phyloP scores from a whole-genome alignment of 1,140 invertebrate species.

The Galendromus occidentalis region DNA sequence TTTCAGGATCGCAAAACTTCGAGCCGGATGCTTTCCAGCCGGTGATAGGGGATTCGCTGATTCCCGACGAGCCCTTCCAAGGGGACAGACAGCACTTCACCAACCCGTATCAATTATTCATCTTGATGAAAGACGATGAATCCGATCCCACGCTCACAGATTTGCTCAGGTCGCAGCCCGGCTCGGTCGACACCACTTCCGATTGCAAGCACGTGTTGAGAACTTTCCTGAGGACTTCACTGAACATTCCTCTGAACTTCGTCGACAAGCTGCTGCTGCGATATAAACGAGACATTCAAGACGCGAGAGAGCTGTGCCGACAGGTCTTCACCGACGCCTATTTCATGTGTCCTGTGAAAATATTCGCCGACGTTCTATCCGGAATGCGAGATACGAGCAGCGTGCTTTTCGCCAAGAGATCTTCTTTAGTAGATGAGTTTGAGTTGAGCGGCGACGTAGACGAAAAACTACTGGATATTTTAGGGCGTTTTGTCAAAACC shows the following conservation, averaged over 20 bases:
- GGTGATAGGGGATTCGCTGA: neutral
- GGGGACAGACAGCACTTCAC: neutral
- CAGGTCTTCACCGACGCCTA: neutral
- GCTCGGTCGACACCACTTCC: neutral
- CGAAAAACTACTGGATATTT: neutral
- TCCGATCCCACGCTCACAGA: neutral
- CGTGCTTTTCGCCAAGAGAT: neutral
- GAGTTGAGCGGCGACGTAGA: neutral
- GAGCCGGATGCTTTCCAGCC: constrained; percentile 4
- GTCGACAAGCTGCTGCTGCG: neutral
- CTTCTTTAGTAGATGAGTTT: neutral
- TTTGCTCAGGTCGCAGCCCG: neutral
- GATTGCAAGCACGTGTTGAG: constrained; percentile 6
- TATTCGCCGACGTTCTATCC: neutral
- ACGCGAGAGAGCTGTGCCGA: neutral
- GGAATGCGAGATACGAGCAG: neutral
- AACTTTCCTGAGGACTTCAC: neutral
- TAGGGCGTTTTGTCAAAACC: neutral
- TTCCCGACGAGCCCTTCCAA: neutral
- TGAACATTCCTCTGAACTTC: neutral
- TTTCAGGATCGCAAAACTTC: constrained; percentile 9
- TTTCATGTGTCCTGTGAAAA: neutral
- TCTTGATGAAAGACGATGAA: constrained; percentile 5
- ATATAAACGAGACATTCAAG: neutral
- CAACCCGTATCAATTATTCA: neutral